Conservation (phyloP, 2,888 invertebrate species). For the Heliconius hortense region DNA sequence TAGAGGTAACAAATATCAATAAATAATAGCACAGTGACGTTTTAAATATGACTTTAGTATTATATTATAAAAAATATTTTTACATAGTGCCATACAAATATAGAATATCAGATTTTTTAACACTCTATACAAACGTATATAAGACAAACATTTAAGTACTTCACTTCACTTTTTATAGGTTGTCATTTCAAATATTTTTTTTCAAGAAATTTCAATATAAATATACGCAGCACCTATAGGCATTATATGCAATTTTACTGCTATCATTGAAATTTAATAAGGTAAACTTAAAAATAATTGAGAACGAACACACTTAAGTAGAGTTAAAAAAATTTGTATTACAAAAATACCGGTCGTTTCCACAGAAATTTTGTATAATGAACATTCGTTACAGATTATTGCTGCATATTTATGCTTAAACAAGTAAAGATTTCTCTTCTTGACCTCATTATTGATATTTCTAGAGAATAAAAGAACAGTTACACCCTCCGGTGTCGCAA, state of each 20-base stretch:
- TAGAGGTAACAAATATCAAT: too few relatives aligned
- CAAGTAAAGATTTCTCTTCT: conserved; percentile 32
- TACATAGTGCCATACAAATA: neutral
- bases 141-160: too few relatives aligned
- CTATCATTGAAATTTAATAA: neutral
- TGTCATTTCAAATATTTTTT: too few relatives aligned
- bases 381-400: conserved; percentile 29
- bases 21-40: too few relatives aligned
- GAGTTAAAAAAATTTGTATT: neutral
- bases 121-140: too few relatives aligned
- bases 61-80: too few relatives aligned
- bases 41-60: too few relatives aligned
- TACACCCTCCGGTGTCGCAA: conserved; percentile 26
- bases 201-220: too few relatives aligned
- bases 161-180: too few relatives aligned
- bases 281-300: neutral
- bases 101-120: neutral
- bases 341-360: neutral
- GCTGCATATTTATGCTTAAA: conserved; percentile 27
- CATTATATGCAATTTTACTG: neutral
- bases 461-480: conserved; percentile 31
- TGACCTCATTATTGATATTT: conserved; percentile 31
- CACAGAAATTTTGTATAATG: conserved; percentile 1
- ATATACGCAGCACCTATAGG: neutral
- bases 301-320: neutral